phyloP scores from a whole-genome alignment of 2,888 invertebrate genomes.

The Ophion ellenae region DNA sequence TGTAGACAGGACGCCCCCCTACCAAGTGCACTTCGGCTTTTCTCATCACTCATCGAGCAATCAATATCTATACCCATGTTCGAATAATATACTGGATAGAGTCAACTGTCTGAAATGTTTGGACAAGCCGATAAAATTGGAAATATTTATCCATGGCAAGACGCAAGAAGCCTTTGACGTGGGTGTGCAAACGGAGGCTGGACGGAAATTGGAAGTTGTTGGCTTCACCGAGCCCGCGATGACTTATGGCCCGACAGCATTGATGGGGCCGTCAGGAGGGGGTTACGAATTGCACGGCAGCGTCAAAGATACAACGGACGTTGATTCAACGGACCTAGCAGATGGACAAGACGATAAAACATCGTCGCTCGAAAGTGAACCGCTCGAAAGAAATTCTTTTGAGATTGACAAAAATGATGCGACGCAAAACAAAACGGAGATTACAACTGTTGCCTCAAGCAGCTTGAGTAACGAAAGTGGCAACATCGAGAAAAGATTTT shows the following conservation, averaged over 20 bases:
- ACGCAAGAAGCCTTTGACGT: conserved; percentile 51
- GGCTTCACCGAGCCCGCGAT: conserved; percentile 11
- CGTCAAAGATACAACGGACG: not conserved
- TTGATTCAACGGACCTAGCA: not conserved
- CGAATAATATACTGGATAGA: not conserved
- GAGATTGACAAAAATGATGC: not conserved
- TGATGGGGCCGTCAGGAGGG: not conserved
- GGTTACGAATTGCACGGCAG: not conserved
- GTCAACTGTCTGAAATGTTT: conserved; percentile 37
- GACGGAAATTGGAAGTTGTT: conserved; percentile 27
- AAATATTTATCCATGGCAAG: conserved; percentile 57
- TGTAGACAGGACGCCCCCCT: too few relatives aligned
- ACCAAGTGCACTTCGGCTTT: too few relatives aligned
- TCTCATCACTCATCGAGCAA: too few relatives aligned
- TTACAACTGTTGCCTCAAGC: not conserved
- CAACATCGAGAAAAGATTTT: conserved; percentile 9
- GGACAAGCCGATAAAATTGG: conserved; percentile 63
- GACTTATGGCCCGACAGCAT: conserved; percentile 7
- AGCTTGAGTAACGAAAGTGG: not conserved
- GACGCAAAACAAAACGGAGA: not conserved
- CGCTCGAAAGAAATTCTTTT: not conserved
- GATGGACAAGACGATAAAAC: not conserved
- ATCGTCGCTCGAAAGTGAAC: not conserved
- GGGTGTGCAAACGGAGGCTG: conserved; percentile 24
- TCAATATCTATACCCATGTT: not conserved